Evolutionary conservation across 2,113 vertebrate genomes (phyloP), one percentile per base, ranked within the genome.

Genomic region (Zingel zingel): DNA sequence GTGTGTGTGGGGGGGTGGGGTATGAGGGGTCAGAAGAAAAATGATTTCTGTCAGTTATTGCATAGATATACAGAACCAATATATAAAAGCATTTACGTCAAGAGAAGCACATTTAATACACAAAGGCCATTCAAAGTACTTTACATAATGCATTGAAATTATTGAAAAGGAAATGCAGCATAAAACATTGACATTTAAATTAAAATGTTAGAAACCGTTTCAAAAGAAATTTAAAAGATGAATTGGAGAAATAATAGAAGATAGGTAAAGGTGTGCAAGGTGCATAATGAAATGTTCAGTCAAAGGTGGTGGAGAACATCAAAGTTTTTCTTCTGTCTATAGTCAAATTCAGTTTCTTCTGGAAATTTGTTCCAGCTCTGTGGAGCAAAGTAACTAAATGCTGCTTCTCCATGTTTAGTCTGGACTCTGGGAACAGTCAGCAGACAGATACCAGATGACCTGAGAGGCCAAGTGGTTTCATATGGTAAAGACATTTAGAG

Each of bases 1-100:
- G 53, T 58, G 51, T 77, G 30, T 68, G 18, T n/a, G n/a, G n/a
- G n/a, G 43, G 39, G 15, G 7, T 30, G 45, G 21, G 7, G 15
- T 7, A 36, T 36, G 56, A 23, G 27, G 50, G 18, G 45, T 43
- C 33, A 59, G 71, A 74, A 78, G 33, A 79, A 18, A 73, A 36
- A 74, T 14, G 30, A 15, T 66, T 82, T 76, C 14, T 16, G 30
- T 79, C 67, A 86, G 61, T 63, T 76, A 80, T 12, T 62, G 33
- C 19, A 67, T n/a, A 80, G 36, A 80, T 39, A 65, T 62, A 82
- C 25, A 81, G 11, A 84, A 76, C 21, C 33, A 39, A 58, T 33
- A 45, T 48, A 18, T 13, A 45, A 65, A 10, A 43, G 30, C 15
- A 59, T 71, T 64, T 43, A 76, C 18, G 51, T 61, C 36, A 33